phyloP scores from a whole-genome alignment of 2,113 vertebrate species.

The Xiphias gladius region DNA sequence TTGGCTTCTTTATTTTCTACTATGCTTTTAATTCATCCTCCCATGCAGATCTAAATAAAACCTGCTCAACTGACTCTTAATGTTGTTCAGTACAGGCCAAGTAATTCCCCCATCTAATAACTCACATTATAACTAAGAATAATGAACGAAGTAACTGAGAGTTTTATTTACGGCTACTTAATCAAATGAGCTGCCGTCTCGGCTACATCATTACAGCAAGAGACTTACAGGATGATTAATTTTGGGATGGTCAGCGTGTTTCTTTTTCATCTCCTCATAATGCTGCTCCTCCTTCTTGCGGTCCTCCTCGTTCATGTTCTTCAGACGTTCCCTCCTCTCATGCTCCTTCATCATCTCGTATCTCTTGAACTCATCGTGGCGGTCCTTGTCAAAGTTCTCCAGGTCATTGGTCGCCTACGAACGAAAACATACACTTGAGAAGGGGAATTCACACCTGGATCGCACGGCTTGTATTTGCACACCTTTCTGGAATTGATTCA shows the following conservation, averaged over 20 bases:
- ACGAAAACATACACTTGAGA: neutral
- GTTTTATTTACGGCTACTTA: no score
- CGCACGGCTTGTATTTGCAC: neutral
- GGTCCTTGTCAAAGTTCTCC: slow-evolving; percentile 91
- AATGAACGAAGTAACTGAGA: neutral
- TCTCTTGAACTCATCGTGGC: slow-evolving; percentile 93
- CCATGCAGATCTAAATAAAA: neutral
- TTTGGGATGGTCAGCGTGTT: slow-evolving; percentile 93
- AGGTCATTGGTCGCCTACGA: slow-evolving; percentile 90
- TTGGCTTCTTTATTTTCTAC: neutral
- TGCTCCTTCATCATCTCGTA: slow-evolving; percentile 97
- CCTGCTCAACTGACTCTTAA: no score
- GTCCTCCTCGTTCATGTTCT: slow-evolving; percentile 89
- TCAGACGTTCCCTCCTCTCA: slow-evolving; percentile 90
- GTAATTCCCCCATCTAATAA: neutral
- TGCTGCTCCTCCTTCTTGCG: slow-evolving; percentile 90
- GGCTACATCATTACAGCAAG: neutral
- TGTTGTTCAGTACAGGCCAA: neutral
- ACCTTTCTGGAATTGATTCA: neutral
- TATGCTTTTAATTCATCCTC: neutral
- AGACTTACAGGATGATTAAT: slow-evolving; percentile 94
- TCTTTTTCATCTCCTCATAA: slow-evolving; percentile 93
- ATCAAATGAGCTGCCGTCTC: neutral
- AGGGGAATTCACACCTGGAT: neutral
- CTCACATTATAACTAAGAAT: slow-evolving; percentile 1